A percentile compares a stretch with the other conserved stretches of the same genome.
phyloP scores from a whole-genome alignment of 1,140 invertebrate species.

The Ganaspis sp. region DNA sequence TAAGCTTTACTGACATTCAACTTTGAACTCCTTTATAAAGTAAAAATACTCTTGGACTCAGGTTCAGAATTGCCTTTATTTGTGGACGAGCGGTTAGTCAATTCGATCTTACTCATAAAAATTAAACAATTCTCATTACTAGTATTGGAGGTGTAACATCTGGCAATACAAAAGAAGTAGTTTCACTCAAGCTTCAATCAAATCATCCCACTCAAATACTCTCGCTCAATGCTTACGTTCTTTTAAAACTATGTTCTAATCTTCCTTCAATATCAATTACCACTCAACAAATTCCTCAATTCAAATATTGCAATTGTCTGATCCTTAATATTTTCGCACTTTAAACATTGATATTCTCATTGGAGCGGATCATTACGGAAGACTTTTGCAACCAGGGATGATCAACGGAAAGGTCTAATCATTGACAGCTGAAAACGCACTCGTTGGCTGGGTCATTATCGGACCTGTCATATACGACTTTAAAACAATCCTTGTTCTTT shows the following conservation, averaged over 20 bases:
- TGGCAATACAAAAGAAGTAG: neutral
- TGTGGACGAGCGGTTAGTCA: neutral
- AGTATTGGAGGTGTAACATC: neutral
- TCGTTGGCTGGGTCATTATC: neutral
- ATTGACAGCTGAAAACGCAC: neutral
- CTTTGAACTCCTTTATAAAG: neutral
- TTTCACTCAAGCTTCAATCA: neutral
- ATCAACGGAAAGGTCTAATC: neutral
- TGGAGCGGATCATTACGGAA: neutral
- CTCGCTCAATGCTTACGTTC: too few species aligned
- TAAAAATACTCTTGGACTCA: neutral
- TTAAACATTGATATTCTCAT: neutral
- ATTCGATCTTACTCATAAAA: neutral
- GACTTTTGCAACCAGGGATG: neutral
- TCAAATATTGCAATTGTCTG: neutral
- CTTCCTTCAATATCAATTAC: neutral
- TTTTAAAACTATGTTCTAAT: too few species aligned
- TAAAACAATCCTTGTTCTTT: too few species aligned
- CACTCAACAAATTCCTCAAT: neutral
- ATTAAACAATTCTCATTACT: neutral
- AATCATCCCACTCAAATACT: too few species aligned
- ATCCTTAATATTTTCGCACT: neutral
- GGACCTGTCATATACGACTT: neutral
- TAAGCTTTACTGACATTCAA: neutral
- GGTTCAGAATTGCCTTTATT: neutral